These are phyloP conservation scores for Lethenteron camtschaticum DNA, from an alignment of 2,113 vertebrate genomes.

Conservation along the genomic window DNA sequence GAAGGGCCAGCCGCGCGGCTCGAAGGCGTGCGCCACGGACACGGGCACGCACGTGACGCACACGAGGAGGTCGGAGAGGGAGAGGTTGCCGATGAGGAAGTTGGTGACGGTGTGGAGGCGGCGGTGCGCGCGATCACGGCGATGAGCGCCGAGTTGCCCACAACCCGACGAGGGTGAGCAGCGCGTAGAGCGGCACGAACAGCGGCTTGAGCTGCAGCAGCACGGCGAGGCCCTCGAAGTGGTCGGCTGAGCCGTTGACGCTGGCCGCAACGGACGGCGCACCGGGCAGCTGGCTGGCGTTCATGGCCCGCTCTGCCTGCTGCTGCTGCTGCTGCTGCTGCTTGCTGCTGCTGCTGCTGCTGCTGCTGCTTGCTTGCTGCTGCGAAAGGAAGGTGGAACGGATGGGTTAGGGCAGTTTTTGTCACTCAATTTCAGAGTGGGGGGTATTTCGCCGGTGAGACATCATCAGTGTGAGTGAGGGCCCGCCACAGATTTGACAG, in stretches of 20 bases:
- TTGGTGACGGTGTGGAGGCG: conserved; percentile 56
- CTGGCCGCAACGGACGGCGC: too few species aligned
- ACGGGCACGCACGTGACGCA: conserved; percentile 48
- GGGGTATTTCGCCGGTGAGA: too few species aligned
- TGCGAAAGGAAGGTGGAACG: too few species aligned
- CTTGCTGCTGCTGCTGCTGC: too few species aligned
- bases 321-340: too few species aligned
- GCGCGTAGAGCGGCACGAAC: conserved; percentile 42
- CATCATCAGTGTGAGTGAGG: too few species aligned
- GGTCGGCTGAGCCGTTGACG: not conserved
- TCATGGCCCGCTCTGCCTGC: too few species aligned
- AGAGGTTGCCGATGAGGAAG: conserved; percentile 54
- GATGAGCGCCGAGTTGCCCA: conserved; percentile 43
- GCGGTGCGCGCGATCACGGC: conserved; percentile 42
- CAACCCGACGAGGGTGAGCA: conserved; percentile 36
- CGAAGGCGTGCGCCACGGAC: conserved; percentile 47
- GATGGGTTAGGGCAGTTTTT: too few species aligned
- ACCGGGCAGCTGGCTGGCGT: too few species aligned
- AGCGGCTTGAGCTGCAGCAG: conserved; percentile 37
- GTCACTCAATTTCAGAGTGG: too few species aligned
- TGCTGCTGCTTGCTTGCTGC: too few species aligned
- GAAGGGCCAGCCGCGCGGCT: conserved; percentile 44
- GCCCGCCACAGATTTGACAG: too few species aligned
- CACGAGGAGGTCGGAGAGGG: conserved; percentile 43
- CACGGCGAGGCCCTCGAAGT: conserved; percentile 36